Evolutionary conservation across 2,113 vertebrate genomes (phyloP), one percentile per base, ranked within the genome.

Genomic region (Hippolais icterina): DNA sequence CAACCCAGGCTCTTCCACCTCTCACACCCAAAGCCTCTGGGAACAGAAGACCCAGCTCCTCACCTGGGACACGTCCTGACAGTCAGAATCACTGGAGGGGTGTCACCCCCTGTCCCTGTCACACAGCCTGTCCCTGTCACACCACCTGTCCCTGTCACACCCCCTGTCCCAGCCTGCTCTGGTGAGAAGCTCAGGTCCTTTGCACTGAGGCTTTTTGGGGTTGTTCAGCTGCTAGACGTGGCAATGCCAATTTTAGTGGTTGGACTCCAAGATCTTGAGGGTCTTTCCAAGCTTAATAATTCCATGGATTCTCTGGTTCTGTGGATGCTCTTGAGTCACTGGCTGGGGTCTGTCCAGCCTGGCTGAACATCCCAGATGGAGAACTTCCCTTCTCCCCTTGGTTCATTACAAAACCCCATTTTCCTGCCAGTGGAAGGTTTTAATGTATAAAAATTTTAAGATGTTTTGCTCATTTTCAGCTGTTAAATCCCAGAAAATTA

Each of bases 51-150:
- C 9, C 7, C 52, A 63, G 44, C 13, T 88, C 25, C 60, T 68
- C 54, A 56, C 11, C 23, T 56, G 46, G 39, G 46, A 13, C 20
- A 5, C 0, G 1, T n/a, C 29, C 59, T 2, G 28, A 31, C 2
- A 10, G 25, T 2, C 4, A 35, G 31, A n/a, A 29, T 49, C 42
- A 9, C 16, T 20, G 29, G 5, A 11, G 20, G 12, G 20, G 6
- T 65, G 50, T 49, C 70, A 64, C 41, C 28, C 5, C 20, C 27
- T 54, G 52, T 20, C 18, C 52, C 17, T 53, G 52, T 54, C 52
- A 54, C 52, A 42, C 41, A 42, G 12, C 29, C 8, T n/a, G 56
- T 35, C 56, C n/a, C n/a, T 59, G 56, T 59, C 56, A 35, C 14
- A n/a, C 8, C 31, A 10, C 53, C 18, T 52, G 27, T 28, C 15